Evolutionary conservation across 64 coral and sea anemone species (phyloP).

Genomic region (Dendronephthya gigantea): DNA sequence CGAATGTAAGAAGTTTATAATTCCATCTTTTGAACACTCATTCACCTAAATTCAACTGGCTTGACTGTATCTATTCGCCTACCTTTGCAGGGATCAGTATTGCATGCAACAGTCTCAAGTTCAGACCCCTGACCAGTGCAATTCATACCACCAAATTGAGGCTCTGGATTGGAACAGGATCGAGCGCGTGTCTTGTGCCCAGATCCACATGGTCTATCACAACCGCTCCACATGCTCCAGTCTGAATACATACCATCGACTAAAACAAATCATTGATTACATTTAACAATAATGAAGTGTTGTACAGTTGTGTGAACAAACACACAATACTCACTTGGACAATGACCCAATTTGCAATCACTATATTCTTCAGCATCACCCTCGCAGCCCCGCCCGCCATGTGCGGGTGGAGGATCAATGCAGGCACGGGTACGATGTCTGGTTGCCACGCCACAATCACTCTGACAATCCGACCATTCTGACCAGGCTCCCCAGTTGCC

Average conservation of each 20-base stretch:
- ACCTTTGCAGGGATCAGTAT: constrained; percentile 87
- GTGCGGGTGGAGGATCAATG: constrained; percentile 68
- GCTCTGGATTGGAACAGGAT: constrained; percentile 73
- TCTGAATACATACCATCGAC: constrained; percentile 69
- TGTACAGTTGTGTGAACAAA: no score
- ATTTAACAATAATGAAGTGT: background rate
- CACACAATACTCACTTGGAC: constrained; percentile 17
- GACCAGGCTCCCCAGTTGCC: constrained; percentile 78
- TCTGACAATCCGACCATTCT: constrained; percentile 63
- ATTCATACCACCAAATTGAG: constrained; percentile 76
- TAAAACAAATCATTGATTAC: background rate
- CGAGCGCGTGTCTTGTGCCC: constrained; percentile 72
- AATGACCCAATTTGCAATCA: constrained; percentile 66
- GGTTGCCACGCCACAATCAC: constrained; percentile 70
- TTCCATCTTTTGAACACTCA: no score
- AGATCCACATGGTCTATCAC: constrained; percentile 84
- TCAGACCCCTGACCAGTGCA: constrained; percentile 47
- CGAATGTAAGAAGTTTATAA: no score
- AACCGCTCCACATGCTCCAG: constrained; percentile 87
- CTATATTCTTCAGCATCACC: constrained; percentile 72
- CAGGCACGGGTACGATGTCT: constrained; percentile 68
- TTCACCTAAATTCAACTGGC: no score
- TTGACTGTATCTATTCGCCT: constrained; percentile 24
- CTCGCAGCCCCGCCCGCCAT: constrained; percentile 78
- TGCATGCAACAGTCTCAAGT: constrained; percentile 62